Percentiles rank a stretch among this genome's conserved stretches.
Evolutionary conservation across 2,888 invertebrate species (phyloP).

Genomic region (Pogonocherus hispidulus): DNA sequence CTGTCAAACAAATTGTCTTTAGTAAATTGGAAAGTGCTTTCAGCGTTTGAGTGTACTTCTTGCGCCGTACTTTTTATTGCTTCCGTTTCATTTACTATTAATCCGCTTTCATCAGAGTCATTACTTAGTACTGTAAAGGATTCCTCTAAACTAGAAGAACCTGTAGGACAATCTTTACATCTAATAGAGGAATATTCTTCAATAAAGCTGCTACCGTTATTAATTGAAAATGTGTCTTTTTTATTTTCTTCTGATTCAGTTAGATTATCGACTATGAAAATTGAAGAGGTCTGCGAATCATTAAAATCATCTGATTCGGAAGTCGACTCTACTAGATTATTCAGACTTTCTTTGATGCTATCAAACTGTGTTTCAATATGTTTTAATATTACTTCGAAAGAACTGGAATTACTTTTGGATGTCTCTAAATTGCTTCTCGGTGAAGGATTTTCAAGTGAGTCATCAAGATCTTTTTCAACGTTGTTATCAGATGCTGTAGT

Average conservation of each 20-base stretch:
- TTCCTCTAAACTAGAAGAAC: no score
- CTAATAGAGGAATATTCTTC: no score
- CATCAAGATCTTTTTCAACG: neutral
- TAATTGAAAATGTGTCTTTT: neutral
- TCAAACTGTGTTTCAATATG: constrained; percentile 11
- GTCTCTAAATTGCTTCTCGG: neutral
- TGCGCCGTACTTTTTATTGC: no score
- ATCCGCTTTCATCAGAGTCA: no score
- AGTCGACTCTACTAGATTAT: constrained; percentile 1
- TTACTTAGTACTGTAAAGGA: no score
- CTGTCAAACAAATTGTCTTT: no score
- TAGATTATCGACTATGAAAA: constrained; percentile 28
- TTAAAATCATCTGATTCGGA: neutral
- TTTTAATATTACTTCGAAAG: constrained; percentile 41
- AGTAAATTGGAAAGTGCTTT: no score
- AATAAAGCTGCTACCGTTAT: no score
- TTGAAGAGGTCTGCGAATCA: constrained; percentile 29
- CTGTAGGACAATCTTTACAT: no score
- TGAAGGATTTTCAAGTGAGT: neutral
- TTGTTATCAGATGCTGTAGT: no score
- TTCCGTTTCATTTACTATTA: no score
- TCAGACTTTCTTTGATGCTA: constrained; percentile 21
- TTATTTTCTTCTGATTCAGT: neutral
- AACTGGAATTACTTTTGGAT: constrained; percentile 35
- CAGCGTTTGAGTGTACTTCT: no score